These are phyloP conservation scores for Drosophila meridiana DNA, from an alignment of 2,888 invertebrate genomes.

Conservation along the genomic window DNA sequence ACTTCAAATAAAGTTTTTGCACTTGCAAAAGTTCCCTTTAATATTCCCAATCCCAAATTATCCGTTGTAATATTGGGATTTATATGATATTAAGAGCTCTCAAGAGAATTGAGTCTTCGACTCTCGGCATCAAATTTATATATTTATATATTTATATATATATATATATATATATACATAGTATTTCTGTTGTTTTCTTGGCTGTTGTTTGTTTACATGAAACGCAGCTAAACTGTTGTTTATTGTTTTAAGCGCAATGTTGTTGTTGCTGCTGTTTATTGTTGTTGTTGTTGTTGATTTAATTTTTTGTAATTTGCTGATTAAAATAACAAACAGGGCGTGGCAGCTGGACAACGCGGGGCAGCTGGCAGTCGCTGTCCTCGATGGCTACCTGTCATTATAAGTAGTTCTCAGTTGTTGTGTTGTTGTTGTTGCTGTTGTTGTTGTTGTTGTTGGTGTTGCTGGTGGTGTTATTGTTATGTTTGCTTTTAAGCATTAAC, in stretches of 20 bases:
- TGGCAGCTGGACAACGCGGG: constrained; percentile 36
- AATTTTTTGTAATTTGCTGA: constrained; percentile 65
- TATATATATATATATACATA: background rate
- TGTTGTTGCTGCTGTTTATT: constrained; percentile 8
- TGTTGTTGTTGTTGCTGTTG: background rate
- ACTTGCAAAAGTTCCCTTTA: no score
- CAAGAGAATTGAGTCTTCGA: background rate
- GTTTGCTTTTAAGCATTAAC: constrained; percentile 62
- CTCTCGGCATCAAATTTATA: background rate
- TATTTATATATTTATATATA: background rate
- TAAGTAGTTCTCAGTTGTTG: constrained; percentile 33
- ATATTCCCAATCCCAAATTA: no score
- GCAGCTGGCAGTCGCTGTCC: constrained; percentile 29
- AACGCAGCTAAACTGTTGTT: constrained; percentile 38
- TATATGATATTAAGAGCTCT: background rate
- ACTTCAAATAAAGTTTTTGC: no score
- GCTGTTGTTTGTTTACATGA: constrained; percentile 19
- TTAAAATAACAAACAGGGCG: constrained; percentile 65
- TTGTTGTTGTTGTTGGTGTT: constrained; percentile 26
- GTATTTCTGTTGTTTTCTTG: background rate
- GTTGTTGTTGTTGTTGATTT: constrained; percentile 50
- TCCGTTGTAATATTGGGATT: no score
- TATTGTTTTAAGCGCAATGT: constrained; percentile 37
- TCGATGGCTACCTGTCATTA: constrained; percentile 45
- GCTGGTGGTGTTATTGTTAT: constrained; percentile 36